Conservation (phyloP, 2,888 invertebrate species). For the Ephialtes manifestator region DNA sequence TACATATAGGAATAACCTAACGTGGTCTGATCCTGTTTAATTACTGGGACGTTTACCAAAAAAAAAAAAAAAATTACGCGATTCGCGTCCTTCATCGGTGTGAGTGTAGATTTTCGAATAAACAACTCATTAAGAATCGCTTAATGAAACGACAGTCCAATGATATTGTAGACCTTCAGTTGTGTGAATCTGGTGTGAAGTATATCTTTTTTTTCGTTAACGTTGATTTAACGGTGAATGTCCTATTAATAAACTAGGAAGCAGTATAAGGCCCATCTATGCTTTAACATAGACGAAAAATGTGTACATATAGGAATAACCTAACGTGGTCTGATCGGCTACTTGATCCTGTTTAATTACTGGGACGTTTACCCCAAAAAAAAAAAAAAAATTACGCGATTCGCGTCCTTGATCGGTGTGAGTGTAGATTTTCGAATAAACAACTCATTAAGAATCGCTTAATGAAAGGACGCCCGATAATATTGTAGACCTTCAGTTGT, state of each 20-base stretch:
- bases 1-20: too few species aligned
- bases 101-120: slow-evolving; percentile 42
- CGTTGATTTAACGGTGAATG: too few species aligned
- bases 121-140: slow-evolving; percentile 28
- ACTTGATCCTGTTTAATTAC: too few species aligned
- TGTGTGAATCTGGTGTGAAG: neutral
- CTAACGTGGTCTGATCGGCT: too few species aligned
- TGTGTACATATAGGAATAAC: too few species aligned
- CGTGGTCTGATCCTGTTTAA: too few species aligned
- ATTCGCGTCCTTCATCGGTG: slow-evolving; percentile 12
- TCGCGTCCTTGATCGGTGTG: slow-evolving; percentile 19
- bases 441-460: slow-evolving; percentile 15
- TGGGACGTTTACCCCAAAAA: too few species aligned
- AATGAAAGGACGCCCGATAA: neutral
- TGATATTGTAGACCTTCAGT: neutral
- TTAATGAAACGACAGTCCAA: neutral
- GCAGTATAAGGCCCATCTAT: too few species aligned
- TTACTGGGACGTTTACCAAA: too few species aligned
- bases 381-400: neutral
- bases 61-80: neutral
- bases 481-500: neutral
- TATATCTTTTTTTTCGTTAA: neutral
- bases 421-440: slow-evolving; percentile 44
- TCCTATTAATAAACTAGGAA: too few species aligned
- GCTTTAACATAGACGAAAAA: too few species aligned